Base-by-base conservation (phyloP, 2,888 invertebrate genomes). In the Cerastoderma edule region DNA sequence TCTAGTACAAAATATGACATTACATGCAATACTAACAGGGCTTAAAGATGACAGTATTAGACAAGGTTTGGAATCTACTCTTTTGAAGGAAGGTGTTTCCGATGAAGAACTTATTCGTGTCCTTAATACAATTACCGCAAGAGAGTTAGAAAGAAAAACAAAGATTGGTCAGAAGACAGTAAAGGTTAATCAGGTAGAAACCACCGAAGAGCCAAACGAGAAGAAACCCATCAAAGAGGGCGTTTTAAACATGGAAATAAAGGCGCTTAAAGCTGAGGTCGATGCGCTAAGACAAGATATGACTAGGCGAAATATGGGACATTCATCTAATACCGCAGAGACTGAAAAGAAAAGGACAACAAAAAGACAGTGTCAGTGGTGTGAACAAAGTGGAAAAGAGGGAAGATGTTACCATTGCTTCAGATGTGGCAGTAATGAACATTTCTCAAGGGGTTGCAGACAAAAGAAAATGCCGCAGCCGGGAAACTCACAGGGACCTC, bases 401-500 rank as follows among this genome's bases (percentile, higher is more conserved):
- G 6, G 22, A 46, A 48, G 27, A n/a, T 70, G 69, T 60, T 32
- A 13, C 10, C 70, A 70, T 53, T 70, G 70, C 48, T 70, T 16
- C 6, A 70, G 19, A 57, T 70, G 70, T 28, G 56, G 68, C 19
- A 56, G 56, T 22, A 39, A 6, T 16, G 56, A 56, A 27, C 68
- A 68, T 46, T 39, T 35, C 5, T 10, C 2, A 33, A 24, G 54
- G n/a, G 35, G 68, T 19, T 68, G 68, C 28, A n/a, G n/a, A n/a
- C n/a, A n/a, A n/a, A n/a, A n/a, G n/a, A n/a, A n/a, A n/a, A n/a
- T n/a, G n/a, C n/a, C n/a, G n/a, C n/a, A n/a, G n/a, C 57, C 54
- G 56, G 44, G 27, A 68, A 68, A 68, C 68, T 16, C 6, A 35
- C 35, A 68, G 27, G 28, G 68, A 27, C 19, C 35, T 19, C 27